These are phyloP conservation scores for Centruroides sculpturatus DNA, from an alignment of 1,140 invertebrate species.

Conservation along the genomic window DNA sequence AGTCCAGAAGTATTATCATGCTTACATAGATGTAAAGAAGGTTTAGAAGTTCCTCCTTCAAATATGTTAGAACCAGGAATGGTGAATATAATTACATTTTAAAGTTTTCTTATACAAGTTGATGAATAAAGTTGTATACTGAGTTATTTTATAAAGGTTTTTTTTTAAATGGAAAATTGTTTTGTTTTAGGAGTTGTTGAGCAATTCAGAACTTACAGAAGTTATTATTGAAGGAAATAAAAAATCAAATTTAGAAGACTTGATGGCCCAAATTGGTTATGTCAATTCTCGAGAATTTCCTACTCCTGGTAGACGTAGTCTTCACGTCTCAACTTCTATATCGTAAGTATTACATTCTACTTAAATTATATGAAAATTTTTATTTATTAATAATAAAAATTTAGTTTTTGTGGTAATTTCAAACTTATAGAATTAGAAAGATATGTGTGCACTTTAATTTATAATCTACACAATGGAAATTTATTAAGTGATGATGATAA, in stretches of 20 bases:
- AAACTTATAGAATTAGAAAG: no score
- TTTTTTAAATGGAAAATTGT: background rate
- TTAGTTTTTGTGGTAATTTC: no score
- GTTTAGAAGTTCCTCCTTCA: constrained; percentile 30
- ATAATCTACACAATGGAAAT: no score
- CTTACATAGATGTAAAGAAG: constrained; percentile 71
- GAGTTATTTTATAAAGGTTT: background rate
- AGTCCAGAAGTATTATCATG: constrained; percentile 64
- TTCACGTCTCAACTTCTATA: constrained; percentile 44
- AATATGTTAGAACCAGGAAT: constrained; percentile 6
- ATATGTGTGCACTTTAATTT: no score
- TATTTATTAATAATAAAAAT: no score
- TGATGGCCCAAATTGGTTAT: constrained; percentile 77
- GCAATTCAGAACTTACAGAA: constrained; percentile 59
- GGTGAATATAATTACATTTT: background rate
- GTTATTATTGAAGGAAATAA: constrained; percentile 82
- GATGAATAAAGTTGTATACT: no score
- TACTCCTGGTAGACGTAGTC: constrained; percentile 75
- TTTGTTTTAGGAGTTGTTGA: constrained; percentile 14
- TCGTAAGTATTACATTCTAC: constrained; percentile 18
- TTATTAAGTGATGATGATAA: no score
- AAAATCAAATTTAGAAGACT: constrained; percentile 69
- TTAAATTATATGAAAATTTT: no score
- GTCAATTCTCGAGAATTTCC: constrained; percentile 78
- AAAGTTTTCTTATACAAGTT: no score